Evolutionary conservation across 64 coral and sea anemone species (phyloP), one percentile per base, ranked within the genome.

Genomic region (Dendrophyllia cribrosa): DNA sequence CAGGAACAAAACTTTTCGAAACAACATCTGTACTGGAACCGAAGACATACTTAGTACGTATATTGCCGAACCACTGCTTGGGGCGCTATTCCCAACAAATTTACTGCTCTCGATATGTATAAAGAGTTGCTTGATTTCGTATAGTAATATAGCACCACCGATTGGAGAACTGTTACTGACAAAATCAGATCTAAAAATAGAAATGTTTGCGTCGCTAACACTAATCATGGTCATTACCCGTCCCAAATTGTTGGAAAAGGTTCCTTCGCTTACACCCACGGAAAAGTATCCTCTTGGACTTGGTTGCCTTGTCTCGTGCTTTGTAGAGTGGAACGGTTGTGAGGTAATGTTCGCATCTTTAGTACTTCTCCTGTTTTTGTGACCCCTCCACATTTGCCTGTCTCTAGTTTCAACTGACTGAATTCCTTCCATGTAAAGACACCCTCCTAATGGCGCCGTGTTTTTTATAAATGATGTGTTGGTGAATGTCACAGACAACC

Each of bases 41-140:
- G 20, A 53, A 51, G 2, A 5, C 23, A 24, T 2, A 8, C 6
- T 44, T 10, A 77, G 8, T 1, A 77, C 20, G 50, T 77, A 77
- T 23, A 77, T 55, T 49, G 74, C 74, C 53, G 74, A 77, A 9
- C 74, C 74, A 3, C 19, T 19, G 9, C 19, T 55, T 77, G 3
- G 48, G 5, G 74, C 74, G 50, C 74, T 52, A n/a, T 77, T 77
- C 53, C 53, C 49, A 11, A 77, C 4, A 77, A 77, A 77, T 53
- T 52, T 55, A 45, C 74, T 23, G 48, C 21, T n/a, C 3, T 22
- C n/a, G 9, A 77, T 77, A 3, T 77, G 17, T 9, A 75, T 12
- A 49, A 23, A 23, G n/a, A 77, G 53, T 56, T 52, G 3, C 16
- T 12, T 10, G 49, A 8, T 11, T 1, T 49, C 50, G 8, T 55